phyloP scores from a whole-genome alignment of 2,888 invertebrate species.

The Hirtodrosophila alboralis region DNA sequence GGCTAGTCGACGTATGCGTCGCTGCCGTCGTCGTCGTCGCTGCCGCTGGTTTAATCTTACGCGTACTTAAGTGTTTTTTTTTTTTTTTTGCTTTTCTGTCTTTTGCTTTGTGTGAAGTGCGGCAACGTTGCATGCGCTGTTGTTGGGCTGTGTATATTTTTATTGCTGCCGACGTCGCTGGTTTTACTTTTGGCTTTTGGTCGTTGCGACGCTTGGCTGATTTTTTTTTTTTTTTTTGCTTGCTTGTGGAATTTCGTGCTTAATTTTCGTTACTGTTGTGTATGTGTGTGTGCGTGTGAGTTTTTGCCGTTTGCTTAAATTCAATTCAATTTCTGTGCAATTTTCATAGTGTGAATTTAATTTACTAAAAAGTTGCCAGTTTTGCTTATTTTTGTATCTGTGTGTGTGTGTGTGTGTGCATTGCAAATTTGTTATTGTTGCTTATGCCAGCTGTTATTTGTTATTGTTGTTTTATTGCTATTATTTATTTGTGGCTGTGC shows the following conservation, averaged over 20 bases:
- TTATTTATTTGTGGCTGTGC: conserved; percentile 69
- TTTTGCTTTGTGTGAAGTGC: conserved; percentile 59
- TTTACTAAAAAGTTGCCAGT: conserved; percentile 55
- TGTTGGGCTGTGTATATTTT: conserved; percentile 51
- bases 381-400: conserved; percentile 21
- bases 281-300: conserved; percentile 23
- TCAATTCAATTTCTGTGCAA: conserved; percentile 70
- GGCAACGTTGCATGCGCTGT: conserved; percentile 56
- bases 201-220: conserved; percentile 54
- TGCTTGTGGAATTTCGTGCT: conserved; percentile 75
- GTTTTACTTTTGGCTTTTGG: too few species aligned
- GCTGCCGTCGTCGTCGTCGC: conserved; percentile 39
- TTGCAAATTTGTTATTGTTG: conserved; percentile 17
- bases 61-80: conserved; percentile 65
- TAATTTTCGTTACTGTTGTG: conserved; percentile 56
- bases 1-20: conserved; percentile 30
- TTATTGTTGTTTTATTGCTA: conserved; percentile 23
- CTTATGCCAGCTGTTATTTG: too few species aligned
- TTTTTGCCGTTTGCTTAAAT: conserved; percentile 66
- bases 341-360: conserved; percentile 72
- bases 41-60: conserved; percentile 72
- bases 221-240: conserved; percentile 48
- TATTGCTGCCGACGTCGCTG: conserved; percentile 61
- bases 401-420: conserved; percentile 16
- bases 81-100: conserved; percentile 21